Percentiles rank a stretch among this genome's conserved stretches.
phyloP scores from a whole-genome alignment of 2,888 invertebrate species.

The Melanostoma scalare region DNA sequence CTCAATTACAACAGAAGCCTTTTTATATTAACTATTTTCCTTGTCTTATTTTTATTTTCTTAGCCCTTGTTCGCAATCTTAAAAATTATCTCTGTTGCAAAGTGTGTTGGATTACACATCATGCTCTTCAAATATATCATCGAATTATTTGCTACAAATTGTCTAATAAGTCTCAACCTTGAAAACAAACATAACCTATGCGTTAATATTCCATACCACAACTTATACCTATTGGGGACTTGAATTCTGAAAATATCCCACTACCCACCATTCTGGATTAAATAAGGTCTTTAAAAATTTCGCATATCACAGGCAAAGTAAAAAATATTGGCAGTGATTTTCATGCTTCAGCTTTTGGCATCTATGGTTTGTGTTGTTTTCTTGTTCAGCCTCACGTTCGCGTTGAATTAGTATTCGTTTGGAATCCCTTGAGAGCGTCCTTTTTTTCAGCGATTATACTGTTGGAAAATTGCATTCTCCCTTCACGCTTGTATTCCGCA shows the following conservation, averaged over 20 bases:
- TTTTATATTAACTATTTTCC: too few relatives aligned
- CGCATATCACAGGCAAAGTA: constrained; percentile 64
- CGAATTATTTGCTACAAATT: too few relatives aligned
- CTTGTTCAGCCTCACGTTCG: constrained; percentile 41
- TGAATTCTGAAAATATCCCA: not conserved
- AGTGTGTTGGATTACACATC: too few relatives aligned
- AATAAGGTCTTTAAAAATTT: constrained; percentile 14
- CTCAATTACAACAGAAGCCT: too few relatives aligned
- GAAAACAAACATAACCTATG: too few relatives aligned
- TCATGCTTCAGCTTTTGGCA: constrained; percentile 49
- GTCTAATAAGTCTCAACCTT: too few relatives aligned
- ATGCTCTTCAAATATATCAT: too few relatives aligned
- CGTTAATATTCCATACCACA: too few relatives aligned
- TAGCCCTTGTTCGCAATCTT: too few relatives aligned
- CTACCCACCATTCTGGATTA: not conserved
- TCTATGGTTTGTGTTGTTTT: constrained; percentile 16
- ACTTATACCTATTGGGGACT: too few relatives aligned
- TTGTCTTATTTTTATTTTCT: too few relatives aligned
- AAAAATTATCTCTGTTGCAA: too few relatives aligned
- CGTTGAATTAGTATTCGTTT: constrained; percentile 44
- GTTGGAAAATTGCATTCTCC: constrained; percentile 79
- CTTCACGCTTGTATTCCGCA: constrained; percentile 78
- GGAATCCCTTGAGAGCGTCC: constrained; percentile 76
- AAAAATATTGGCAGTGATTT: constrained; percentile 59
- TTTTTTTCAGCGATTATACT: constrained; percentile 78